phyloP scores from a whole-genome alignment of 2,113 vertebrate genomes.

The Chiloscyllium plagiosum region DNA sequence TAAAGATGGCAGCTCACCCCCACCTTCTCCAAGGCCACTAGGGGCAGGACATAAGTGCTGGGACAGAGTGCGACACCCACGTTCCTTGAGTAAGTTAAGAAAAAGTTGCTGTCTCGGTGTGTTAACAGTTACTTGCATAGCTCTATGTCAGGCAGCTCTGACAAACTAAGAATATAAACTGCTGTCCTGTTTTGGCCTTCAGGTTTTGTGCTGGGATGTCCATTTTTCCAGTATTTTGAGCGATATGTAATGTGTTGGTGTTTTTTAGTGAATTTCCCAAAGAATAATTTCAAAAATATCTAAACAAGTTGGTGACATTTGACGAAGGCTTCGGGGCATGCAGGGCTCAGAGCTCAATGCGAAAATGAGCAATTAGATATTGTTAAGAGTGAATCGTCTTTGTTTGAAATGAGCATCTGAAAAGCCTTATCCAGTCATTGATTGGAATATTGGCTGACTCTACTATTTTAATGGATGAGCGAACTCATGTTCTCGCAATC shows the following conservation, averaged over 20 bases:
- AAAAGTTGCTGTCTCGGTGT: too few relatives aligned
- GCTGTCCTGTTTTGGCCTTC: neutral
- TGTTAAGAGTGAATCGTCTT: neutral
- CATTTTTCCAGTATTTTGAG: neutral
- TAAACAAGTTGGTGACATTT: neutral
- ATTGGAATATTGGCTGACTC: neutral
- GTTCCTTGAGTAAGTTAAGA: too few relatives aligned
- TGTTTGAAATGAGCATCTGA: neutral
- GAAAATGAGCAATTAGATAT: neutral
- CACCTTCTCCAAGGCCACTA: too few relatives aligned
- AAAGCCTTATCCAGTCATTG: neutral
- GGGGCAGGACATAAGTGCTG: too few relatives aligned
- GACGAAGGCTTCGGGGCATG: neutral
- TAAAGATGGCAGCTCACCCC: too few relatives aligned
- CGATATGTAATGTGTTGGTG: neutral
- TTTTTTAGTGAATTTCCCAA: neutral
- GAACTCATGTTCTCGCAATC: neutral
- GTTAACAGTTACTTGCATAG: neutral
- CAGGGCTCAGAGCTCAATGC: neutral
- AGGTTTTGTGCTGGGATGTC: neutral
- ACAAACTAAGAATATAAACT: neutral
- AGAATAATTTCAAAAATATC: neutral
- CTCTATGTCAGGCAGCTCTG: neutral
- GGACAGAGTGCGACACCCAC: too few relatives aligned
- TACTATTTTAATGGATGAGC: neutral